Evolutionary conservation across 2,888 invertebrate genomes (phyloP).

Genomic region (Oasisia sp.): DNA sequence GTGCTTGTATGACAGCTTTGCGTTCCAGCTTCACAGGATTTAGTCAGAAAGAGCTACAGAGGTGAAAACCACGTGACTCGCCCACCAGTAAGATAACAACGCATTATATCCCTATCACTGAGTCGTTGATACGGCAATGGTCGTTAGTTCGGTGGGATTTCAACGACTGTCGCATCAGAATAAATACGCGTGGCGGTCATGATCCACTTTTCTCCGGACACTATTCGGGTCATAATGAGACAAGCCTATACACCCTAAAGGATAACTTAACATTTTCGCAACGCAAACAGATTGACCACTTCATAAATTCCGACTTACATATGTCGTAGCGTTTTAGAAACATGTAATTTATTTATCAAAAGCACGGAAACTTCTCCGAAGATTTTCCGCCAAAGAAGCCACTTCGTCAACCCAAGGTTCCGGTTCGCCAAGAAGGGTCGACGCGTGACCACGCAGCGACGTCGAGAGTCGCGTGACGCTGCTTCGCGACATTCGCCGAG

Average conservation of each 20-base stretch:
- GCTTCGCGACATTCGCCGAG: neutral
- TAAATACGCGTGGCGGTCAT: neutral
- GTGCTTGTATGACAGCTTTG: too few relatives aligned
- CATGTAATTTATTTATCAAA: neutral
- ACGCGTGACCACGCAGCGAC: neutral
- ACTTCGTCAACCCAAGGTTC: neutral
- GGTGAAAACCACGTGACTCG: too few relatives aligned
- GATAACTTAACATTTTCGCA: neutral
- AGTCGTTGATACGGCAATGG: neutral
- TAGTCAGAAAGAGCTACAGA: too few relatives aligned
- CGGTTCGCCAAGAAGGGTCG: neutral
- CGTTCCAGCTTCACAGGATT: too few relatives aligned
- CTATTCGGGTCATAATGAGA: neutral
- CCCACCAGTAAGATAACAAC: too few relatives aligned
- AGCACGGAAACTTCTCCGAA: neutral
- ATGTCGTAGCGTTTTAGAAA: neutral
- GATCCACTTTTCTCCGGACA: neutral
- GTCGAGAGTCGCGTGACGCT: neutral
- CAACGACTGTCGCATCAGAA: neutral
- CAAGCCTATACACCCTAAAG: neutral
- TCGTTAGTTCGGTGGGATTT: neutral
- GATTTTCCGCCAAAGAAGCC: neutral
- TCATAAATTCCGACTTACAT: neutral
- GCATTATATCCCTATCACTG: neutral
- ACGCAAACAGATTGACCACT: neutral